Conservation (phyloP, 2,888 invertebrate genomes). For the Noctua janthe region DNA sequence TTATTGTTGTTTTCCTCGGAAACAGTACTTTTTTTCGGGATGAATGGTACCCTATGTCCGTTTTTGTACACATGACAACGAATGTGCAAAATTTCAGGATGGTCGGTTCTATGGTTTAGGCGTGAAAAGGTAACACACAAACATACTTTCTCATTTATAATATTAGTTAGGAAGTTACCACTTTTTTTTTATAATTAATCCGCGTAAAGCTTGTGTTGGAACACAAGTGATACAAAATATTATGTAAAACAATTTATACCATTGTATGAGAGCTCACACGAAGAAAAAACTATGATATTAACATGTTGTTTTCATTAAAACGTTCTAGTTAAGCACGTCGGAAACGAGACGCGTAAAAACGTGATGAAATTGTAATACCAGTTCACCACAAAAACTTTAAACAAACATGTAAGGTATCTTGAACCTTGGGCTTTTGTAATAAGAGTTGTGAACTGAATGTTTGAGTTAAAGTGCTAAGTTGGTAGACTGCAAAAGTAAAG, state of each 20-base stretch:
- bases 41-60: too few relatives aligned
- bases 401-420: not conserved
- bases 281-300: constrained; percentile 21
- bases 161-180: not conserved
- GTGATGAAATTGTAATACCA: constrained; percentile 63
- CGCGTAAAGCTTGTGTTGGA: not conserved
- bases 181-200: not conserved
- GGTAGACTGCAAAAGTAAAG: constrained; percentile 61
- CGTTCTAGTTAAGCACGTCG: constrained; percentile 67
- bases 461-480: constrained; percentile 14
- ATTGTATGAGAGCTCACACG: not conserved
- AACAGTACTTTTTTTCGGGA: too few relatives aligned
- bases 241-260: constrained; percentile 4
- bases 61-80: too few relatives aligned
- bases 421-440: constrained; percentile 10
- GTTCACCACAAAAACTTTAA: not conserved
- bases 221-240: not conserved
- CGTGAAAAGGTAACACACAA: too few relatives aligned
- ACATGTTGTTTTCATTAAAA: constrained; percentile 65
- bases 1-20: too few relatives aligned
- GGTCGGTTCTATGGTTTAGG: too few relatives aligned
- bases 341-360: constrained; percentile 64
- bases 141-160: too few relatives aligned
- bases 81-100: too few relatives aligned
- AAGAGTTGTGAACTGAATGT: constrained; percentile 1